Percentiles rank a stretch among this genome's conserved stretches.
These are phyloP conservation scores for Metacarcinus magister DNA, from an alignment of 2,888 invertebrate species.

Conservation along the genomic window DNA sequence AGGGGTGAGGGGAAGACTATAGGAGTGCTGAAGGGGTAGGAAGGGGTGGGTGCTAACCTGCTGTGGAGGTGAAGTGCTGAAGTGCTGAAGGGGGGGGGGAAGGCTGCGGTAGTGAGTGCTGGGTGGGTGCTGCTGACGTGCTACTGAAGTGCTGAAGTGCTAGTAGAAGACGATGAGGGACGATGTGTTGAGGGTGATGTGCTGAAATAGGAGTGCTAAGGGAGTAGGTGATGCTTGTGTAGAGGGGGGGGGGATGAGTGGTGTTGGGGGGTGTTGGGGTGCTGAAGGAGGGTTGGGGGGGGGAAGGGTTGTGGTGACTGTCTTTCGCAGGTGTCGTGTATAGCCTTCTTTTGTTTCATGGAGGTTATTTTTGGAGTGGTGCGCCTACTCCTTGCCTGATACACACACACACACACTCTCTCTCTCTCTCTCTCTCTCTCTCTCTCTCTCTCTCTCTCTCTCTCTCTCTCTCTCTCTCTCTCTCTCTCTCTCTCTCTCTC, in stretches of 20 bases:
- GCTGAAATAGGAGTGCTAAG: not conserved
- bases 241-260: not conserved
- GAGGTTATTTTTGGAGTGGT: not conserved
- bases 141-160: not conserved
- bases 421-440: not conserved
- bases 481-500: not conserved
- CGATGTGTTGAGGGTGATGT: not conserved
- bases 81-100: not conserved
- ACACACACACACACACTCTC: not conserved
- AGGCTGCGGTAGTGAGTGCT: no score
- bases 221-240: not conserved
- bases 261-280: not conserved
- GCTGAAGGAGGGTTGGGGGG: not conserved
- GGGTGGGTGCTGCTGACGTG: no score
- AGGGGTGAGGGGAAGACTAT: no score
- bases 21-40: not conserved
- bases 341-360: not conserved
- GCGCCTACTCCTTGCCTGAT: not conserved
- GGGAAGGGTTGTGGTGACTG: not conserved
- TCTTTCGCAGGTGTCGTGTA: not conserved
- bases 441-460: conserved; percentile 10
- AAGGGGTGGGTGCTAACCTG: not conserved
- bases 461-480: not conserved
- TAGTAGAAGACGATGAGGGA: no score
- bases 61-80: not conserved